Base-by-base conservation (phyloP, 2,113 vertebrate genomes). In the Chloebia gouldiae region DNA sequence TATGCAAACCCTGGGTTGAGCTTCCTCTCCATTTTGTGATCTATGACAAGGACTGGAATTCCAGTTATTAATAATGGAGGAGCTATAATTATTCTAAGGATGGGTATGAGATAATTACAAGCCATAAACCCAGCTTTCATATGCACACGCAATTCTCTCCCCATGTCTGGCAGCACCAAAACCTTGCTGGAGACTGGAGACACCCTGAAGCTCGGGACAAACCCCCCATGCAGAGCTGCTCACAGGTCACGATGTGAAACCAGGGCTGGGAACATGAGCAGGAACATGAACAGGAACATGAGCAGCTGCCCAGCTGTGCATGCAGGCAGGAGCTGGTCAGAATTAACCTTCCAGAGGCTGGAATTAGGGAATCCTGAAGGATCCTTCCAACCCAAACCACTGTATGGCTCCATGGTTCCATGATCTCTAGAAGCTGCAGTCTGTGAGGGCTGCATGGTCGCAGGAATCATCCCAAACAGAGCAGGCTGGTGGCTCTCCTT, bases 91-190 rank as follows among this genome's bases (percentile, higher is more conserved):
- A 97, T 97, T 97, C 94, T 96, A 81, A 94, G 63, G 95, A 94
- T 75, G 92, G 92, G 28, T 92, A 95, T 2, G 47, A 97, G 98
- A 97, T 98, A 98, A 98, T 98, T 97, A 97, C 91, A 97, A 97
- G 70, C 96, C 94, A 94, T 97, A 98, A 97, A 97, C 83, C 13
- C 91, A 96, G 96, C 90, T 97, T 95, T 90, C 85, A 54, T 8
- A 17, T 7, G 47, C 88, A 79, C 20, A 54, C 39, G 19, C 60
- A 69, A 57, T 65, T 63, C 54, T 90, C n/a, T 70, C 39, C 35
- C 50, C 37, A 4, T 1, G 9, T 40, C 76, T 71, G 14, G 22
- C 61, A 75, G 76, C 77, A 80, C 75, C 35, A 4, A 88, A 78
- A 94, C 61, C 75, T 86, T 17, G 27, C 64, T 83, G 76, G 51